A percentile compares a stretch with the other conserved stretches of the same genome.
Evolutionary conservation across 2,113 vertebrate genomes (phyloP).

Genomic region (Excalfactoria chinensis): DNA sequence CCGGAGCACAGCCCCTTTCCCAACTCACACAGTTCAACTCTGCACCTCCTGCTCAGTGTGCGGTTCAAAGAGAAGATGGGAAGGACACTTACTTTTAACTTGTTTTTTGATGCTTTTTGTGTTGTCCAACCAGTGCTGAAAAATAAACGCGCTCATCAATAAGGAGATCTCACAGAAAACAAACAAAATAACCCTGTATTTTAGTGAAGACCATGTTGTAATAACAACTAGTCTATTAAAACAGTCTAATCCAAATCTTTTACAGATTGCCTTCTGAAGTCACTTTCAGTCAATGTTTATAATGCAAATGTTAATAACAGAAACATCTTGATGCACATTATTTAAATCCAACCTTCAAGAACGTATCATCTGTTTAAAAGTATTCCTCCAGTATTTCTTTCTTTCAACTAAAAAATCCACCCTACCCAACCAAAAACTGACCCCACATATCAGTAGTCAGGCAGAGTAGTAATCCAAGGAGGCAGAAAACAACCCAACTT

Average conservation of each 20-base stretch:
- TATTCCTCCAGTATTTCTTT: background rate
- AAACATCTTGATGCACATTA: background rate
- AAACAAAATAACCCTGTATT: background rate
- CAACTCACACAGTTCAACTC: background rate
- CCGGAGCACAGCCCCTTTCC: background rate
- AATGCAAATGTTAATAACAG: background rate
- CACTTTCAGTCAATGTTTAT: background rate
- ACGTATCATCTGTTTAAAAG: background rate
- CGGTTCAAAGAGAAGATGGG: background rate
- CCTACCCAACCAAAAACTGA: background rate
- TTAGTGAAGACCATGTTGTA: background rate
- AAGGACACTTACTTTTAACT: constrained; percentile 95
- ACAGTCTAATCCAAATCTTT: background rate
- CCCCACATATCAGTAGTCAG: constrained; percentile 3
- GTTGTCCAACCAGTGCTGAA: constrained; percentile 96
- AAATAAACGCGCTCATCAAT: constrained; percentile 33
- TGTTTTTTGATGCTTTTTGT: constrained; percentile 99
- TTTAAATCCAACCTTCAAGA: background rate
- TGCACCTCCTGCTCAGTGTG: background rate
- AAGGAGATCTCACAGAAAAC: background rate
- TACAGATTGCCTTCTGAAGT: background rate
- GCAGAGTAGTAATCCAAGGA: background rate
- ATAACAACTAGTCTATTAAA: background rate
- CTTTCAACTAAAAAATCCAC: background rate
- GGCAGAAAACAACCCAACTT: constrained; percentile 7